Percentiles rank a stretch among this genome's conserved stretches.
Conservation (phyloP, 2,797 vertebrate species). For the Enteromius unitaeniatus region DNA sequence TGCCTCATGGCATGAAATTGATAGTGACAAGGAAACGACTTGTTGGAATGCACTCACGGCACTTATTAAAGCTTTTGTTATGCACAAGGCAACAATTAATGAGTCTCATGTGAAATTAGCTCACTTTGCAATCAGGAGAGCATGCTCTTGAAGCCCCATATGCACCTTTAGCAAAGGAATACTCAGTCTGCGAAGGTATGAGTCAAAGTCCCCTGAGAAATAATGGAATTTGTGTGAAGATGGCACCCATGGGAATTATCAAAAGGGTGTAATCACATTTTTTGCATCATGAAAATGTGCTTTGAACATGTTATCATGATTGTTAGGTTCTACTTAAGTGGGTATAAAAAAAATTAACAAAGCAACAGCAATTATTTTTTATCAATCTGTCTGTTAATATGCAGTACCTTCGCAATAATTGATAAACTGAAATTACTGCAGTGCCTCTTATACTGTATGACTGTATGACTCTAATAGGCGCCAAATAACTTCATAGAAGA, state of each 20-base stretch:
- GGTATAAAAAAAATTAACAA: background rate
- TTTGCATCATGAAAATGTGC: background rate
- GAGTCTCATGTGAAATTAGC: constrained; percentile 16
- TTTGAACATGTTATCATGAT: constrained; percentile 2
- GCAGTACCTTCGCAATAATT: background rate
- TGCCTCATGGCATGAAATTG: constrained; percentile 43
- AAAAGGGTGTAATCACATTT: background rate
- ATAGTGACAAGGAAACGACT: constrained; percentile 42
- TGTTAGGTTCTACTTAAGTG: background rate
- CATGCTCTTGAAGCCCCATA: constrained; percentile 9
- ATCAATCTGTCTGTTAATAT: background rate
- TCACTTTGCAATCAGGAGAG: background rate
- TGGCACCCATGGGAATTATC: background rate
- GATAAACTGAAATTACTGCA: background rate
- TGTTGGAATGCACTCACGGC: background rate
- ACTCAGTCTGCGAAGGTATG: background rate
- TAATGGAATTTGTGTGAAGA: background rate
- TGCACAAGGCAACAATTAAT: constrained; percentile 34
- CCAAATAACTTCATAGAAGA: background rate
- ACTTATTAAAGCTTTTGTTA: constrained; percentile 35
- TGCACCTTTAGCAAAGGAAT: constrained; percentile 11
- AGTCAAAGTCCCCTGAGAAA: background rate
- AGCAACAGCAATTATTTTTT: background rate
- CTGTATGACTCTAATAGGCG: too few relatives aligned
- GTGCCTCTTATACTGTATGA: background rate